phyloP scores from a whole-genome alignment of 2,888 invertebrate species.

The Timandra comae region DNA sequence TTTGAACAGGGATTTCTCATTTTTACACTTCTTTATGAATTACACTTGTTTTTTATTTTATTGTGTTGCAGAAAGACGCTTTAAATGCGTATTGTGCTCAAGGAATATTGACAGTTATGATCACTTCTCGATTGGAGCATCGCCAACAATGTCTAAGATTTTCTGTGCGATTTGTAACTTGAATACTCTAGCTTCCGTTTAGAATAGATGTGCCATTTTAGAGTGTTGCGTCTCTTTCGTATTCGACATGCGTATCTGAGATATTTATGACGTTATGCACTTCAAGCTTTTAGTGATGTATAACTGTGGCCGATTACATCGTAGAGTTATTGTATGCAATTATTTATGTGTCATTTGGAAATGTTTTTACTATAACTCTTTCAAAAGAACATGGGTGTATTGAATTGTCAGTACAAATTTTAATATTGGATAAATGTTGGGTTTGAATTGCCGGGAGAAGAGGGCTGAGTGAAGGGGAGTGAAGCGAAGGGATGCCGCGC shows the following conservation, averaged over 20 bases:
- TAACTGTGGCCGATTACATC: conserved; percentile 25
- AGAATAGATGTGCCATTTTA: conserved; percentile 67
- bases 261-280: conserved; percentile 61
- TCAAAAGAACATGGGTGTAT: no score
- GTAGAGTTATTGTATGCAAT: conserved; percentile 24
- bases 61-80: conserved; percentile 33
- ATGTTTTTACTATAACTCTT: conserved; percentile 11
- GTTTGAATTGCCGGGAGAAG: conserved; percentile 17
- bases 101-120: conserved; percentile 76
- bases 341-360: conserved; percentile 23
- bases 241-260: conserved; percentile 55
- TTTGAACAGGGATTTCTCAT: conserved; percentile 32
- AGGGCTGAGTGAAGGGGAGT: conserved; percentile 11
- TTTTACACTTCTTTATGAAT: conserved; percentile 19
- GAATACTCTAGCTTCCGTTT: conserved; percentile 65
- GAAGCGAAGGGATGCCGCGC: conserved; percentile 22
- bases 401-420: no score
- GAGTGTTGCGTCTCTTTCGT: conserved; percentile 56
- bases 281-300: conserved; percentile 42
- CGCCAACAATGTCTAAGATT: conserved; percentile 68
- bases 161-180: conserved; percentile 69
- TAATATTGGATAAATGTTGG: no score
- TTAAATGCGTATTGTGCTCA: conserved; percentile 62
- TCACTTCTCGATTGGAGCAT: conserved; percentile 70
- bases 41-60: conserved; percentile 29